A percentile compares a stretch with the other conserved stretches of the same genome.
These are phyloP conservation scores for Cyclargus thomasi DNA, from an alignment of 1,140 invertebrate genomes.

Conservation along the genomic window DNA sequence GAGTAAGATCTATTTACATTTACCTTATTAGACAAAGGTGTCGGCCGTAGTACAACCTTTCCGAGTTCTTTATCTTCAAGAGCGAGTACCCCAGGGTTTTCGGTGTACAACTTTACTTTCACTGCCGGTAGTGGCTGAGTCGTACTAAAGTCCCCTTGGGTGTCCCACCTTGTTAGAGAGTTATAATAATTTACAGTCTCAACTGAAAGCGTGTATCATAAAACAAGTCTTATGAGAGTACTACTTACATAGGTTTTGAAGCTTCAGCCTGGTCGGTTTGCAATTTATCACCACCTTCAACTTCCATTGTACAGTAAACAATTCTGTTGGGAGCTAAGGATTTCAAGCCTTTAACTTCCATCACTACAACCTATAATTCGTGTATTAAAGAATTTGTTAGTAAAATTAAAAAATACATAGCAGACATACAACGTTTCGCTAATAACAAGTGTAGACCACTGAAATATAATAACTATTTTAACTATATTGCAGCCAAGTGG, in stretches of 20 bases:
- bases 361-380: conserved; percentile 91
- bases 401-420: not conserved
- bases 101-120: conserved; percentile 97
- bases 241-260: conserved; percentile 94
- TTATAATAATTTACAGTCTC: conserved; percentile 13
- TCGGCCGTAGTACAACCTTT: conserved; percentile 93
- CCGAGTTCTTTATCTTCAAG: conserved; percentile 98
- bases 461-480: not conserved
- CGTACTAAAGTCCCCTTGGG: conserved; percentile 98
- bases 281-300: conserved; percentile 97
- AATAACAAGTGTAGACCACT: not conserved
- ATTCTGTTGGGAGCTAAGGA: conserved; percentile 97
- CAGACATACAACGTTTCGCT: not conserved
- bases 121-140: conserved; percentile 97
- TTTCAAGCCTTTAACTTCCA: conserved; percentile 99
- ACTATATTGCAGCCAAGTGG: not conserved
- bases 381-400: not conserved
- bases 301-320: conserved; percentile 99
- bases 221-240: conserved; percentile 1
- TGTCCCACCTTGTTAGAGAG: conserved; percentile 87
- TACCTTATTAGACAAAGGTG: conserved; percentile 92
- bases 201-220: not conserved
- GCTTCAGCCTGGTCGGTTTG: conserved; percentile 99
- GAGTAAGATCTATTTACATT: not conserved
- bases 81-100: conserved; percentile 97